phyloP scores from a whole-genome alignment of 2,888 invertebrate genomes.

The Shargacucullia verbasci region DNA sequence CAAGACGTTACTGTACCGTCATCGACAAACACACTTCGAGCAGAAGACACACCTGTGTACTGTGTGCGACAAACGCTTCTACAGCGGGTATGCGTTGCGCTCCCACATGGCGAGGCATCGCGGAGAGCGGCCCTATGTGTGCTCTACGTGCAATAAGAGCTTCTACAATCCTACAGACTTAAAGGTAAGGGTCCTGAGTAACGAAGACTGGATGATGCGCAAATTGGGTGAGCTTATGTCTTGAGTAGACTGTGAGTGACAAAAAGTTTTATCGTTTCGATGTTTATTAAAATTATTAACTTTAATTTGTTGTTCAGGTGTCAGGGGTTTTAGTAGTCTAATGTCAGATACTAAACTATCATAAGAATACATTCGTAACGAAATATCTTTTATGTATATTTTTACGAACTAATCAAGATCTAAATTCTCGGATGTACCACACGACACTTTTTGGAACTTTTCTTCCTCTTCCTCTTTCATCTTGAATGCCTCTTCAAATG shows the following conservation, averaged over 20 bases:
- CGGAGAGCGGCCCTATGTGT: constrained; percentile 87
- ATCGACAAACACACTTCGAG: constrained; percentile 90
- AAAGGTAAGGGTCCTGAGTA: constrained; percentile 80
- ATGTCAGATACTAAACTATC: too few species aligned
- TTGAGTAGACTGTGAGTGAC: too few species aligned
- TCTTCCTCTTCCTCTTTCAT: constrained; percentile 74
- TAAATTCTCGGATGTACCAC: constrained; percentile 66
- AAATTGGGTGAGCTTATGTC: too few species aligned
- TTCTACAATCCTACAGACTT: constrained; percentile 89
- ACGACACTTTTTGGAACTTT: constrained; percentile 74
- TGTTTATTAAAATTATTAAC: too few species aligned
- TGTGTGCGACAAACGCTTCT: constrained; percentile 86
- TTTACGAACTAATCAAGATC: constrained; percentile 1
- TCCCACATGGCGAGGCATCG: constrained; percentile 87
- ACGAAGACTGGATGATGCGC: too few species aligned
- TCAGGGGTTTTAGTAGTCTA: too few species aligned
- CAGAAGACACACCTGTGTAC: constrained; percentile 86
- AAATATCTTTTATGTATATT: too few species aligned
- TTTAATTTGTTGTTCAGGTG: too few species aligned
- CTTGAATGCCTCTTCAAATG: constrained; percentile 81
- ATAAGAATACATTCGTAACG: too few species aligned
- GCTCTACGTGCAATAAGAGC: constrained; percentile 88
- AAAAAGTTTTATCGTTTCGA: too few species aligned
- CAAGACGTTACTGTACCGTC: constrained; percentile 90
- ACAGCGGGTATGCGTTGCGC: constrained; percentile 84